Base-by-base conservation (phyloP, 2,888 invertebrate species). In the Mantis religiosa region DNA sequence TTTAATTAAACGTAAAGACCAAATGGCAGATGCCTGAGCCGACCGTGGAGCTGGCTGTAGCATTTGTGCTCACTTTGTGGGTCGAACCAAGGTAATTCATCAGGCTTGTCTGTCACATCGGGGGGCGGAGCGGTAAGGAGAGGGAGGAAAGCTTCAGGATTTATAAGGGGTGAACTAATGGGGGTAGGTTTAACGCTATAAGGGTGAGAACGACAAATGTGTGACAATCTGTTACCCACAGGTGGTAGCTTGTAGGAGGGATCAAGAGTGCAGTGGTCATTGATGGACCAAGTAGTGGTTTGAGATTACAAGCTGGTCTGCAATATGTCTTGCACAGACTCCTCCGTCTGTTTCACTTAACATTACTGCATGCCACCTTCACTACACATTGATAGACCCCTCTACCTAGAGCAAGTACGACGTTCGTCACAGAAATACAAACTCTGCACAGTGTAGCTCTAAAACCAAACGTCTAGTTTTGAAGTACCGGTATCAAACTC, bases 131-230 rank as follows among this genome's bases (percentile, higher is more conserved):
- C 82, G 82, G 30, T 82, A 82, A 41, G 82, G 86, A 85, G 47
- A 54, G 85, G 85, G 85, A 71, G 71, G 15, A 85, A 81, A 82
- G 82, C 82, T 82, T 82, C 34, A n/a, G 87, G 87, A 87, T 87
- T 87, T 87, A 87, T 87, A 87, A 87, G 87, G 86, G 87, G 87
- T 87, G 82, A 87, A 87, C 87, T 87, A 87, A 87, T 87, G 87
- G 82, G 87, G 87, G 87, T 87, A 87, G 87, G 87, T 87, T 87
- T 87, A 87, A 87, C 87, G 87, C 87, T 87, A 87, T 87, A 87
- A 87, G 87, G 87, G 87, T 87, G 87, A 82, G 28, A 87, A 87
- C 87, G 87, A 87, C 87, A 87, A 87, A 87, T 87, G 87, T 87
- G 82, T 82, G 87, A 87, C 87, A 87, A 87, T 87, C 87, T 87